A percentile compares a stretch with the other conserved stretches of the same genome.
phyloP scores from a whole-genome alignment of 2,113 vertebrate genomes.

The Nothoprocta pentlandii region DNA sequence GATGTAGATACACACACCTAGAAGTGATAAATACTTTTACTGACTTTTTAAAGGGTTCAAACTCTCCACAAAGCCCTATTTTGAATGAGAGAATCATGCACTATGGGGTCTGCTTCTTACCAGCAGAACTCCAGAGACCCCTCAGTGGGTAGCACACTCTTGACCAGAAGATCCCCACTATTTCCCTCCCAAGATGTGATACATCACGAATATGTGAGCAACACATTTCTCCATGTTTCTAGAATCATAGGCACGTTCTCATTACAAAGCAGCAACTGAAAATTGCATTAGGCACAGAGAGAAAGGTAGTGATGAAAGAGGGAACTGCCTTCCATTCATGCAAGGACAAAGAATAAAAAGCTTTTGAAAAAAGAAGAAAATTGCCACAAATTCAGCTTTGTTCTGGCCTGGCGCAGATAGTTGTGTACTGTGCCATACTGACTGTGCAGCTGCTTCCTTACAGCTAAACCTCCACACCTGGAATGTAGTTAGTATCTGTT shows the following conservation, averaged over 20 bases:
- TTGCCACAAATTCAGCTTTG: slow-evolving; percentile 17
- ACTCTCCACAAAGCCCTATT: not conserved
- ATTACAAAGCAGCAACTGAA: not conserved
- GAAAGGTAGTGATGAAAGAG: slow-evolving; percentile 52
- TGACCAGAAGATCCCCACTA: not conserved
- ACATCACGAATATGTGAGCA: not conserved
- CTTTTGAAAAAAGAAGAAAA: slow-evolving; percentile 34
- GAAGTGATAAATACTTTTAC: not conserved
- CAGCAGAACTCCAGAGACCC: not conserved
- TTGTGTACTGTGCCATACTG: not conserved
- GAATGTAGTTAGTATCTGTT: not conserved
- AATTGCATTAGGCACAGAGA: not conserved
- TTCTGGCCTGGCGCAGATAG: not conserved
- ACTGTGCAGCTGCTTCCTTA: not conserved
- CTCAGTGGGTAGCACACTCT: not conserved
- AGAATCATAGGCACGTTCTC: slow-evolving; percentile 1
- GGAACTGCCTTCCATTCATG: not conserved
- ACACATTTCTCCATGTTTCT: not conserved
- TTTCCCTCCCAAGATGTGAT: not conserved
- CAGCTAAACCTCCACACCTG: not conserved
- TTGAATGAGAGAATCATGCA: not conserved
- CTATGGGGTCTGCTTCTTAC: not conserved
- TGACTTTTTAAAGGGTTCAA: not conserved
- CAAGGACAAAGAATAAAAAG: slow-evolving; percentile 22
- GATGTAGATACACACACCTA: not conserved